A percentile compares a stretch with the other conserved stretches of the same genome.
These are phyloP conservation scores for Moxostoma hubbsi DNA, from an alignment of 2,797 vertebrate genomes.

Conservation along the genomic window DNA sequence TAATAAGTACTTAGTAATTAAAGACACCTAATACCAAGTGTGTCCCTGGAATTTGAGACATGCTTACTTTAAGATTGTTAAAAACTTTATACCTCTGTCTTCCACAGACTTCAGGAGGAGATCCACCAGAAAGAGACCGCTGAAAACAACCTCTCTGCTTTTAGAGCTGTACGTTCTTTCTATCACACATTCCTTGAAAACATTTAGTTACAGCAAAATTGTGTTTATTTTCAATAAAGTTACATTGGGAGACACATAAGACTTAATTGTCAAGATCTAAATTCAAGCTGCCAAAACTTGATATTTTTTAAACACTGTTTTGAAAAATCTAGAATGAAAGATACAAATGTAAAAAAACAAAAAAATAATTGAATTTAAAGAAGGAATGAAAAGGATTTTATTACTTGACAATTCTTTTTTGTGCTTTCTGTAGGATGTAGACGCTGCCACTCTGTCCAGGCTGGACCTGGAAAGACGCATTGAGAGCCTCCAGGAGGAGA, in stretches of 20 bases:
- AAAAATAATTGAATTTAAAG: too few species aligned
- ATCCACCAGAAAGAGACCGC: constrained; percentile 97
- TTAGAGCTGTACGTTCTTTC: constrained; percentile 86
- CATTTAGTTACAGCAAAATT: background rate
- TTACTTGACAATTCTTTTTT: background rate
- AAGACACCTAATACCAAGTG: too few species aligned
- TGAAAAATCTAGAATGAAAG: too few species aligned
- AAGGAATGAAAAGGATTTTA: too few species aligned
- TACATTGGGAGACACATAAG: background rate
- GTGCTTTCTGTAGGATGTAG: constrained; percentile 84
- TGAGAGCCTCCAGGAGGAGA: constrained; percentile 96
- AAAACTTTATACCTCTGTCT: constrained; percentile 12
- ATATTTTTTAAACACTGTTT: too few species aligned
- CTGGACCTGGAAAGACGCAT: constrained; percentile 97
- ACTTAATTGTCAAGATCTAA: background rate
- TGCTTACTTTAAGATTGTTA: background rate
- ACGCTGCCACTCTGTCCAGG: constrained; percentile 91
- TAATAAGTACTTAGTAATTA: too few species aligned
- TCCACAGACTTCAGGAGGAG: constrained; percentile 92
- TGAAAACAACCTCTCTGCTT: constrained; percentile 95
- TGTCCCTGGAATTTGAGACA: too few species aligned
- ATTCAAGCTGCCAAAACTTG: too few species aligned
- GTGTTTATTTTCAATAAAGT: background rate
- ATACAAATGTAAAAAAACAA: too few species aligned
- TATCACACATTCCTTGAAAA: background rate